Conservation (phyloP, 2,113 vertebrate species). For the Poicephalus gulielmi region DNA sequence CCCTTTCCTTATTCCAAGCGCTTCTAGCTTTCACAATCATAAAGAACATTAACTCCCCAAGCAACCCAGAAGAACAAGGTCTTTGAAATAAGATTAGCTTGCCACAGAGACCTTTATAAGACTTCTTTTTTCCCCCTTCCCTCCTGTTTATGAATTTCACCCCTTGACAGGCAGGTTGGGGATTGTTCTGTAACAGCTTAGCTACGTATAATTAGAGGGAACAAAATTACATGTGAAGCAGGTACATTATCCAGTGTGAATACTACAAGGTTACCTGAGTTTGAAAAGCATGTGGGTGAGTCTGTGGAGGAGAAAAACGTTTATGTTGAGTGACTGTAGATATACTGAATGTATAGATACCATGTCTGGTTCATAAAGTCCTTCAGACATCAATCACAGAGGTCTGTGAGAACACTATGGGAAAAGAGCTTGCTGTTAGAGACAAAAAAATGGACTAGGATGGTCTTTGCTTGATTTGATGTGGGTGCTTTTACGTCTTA, state of each 20-base stretch:
- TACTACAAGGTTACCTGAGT: background rate
- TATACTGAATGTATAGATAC: accelerated
- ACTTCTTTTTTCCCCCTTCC: background rate
- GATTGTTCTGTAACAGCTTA: background rate
- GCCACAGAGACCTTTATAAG: background rate
- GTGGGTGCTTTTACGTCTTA: background rate
- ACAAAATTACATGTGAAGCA: background rate
- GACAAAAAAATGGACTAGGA: background rate
- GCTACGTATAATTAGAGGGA: background rate
- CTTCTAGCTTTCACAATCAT: background rate
- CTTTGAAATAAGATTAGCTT: constrained; percentile 43
- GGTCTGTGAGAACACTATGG: background rate
- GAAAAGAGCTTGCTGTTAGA: background rate
- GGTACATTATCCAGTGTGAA: background rate
- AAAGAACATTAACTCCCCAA: background rate
- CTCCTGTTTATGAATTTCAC: background rate
- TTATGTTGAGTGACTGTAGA: background rate
- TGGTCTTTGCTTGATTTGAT: background rate
- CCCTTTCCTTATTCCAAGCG: background rate
- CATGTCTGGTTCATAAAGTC: background rate
- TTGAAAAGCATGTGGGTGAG: background rate
- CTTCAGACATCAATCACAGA: background rate
- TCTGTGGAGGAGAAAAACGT: background rate
- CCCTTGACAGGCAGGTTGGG: background rate
- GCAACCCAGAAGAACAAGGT: constrained; percentile 1